phyloP scores from a whole-genome alignment of 2,797 vertebrate species.

The Masticophis lateralis region DNA sequence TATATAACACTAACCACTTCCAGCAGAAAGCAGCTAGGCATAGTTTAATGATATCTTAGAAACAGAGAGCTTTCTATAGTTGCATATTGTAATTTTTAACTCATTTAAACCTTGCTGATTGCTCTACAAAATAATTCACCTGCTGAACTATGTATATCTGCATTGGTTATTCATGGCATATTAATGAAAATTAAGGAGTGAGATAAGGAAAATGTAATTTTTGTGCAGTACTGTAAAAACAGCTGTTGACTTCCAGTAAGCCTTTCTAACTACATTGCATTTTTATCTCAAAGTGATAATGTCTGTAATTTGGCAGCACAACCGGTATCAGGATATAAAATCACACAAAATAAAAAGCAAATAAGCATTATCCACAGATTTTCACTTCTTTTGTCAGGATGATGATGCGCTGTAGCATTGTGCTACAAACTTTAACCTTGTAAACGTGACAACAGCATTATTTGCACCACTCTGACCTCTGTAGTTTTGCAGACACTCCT shows the following conservation, averaged over 20 bases:
- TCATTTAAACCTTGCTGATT: not conserved
- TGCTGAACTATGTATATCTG: not conserved
- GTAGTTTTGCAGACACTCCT: not conserved
- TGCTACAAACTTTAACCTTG: not conserved
- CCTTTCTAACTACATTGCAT: not conserved
- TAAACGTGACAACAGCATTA: not conserved
- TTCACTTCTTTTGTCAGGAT: not conserved
- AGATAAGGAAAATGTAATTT: not conserved
- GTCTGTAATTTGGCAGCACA: not conserved
- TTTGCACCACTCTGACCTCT: not conserved
- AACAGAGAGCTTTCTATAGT: not conserved
- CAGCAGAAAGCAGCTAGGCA: not conserved
- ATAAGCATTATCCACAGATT: not conserved
- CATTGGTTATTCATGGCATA: not conserved
- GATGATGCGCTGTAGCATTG: not conserved
- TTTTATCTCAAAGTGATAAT: not conserved
- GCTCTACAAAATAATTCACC: not conserved
- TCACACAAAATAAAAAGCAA: not conserved
- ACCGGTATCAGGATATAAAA: not conserved
- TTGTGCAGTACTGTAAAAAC: not conserved
- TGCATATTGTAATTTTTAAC: not conserved
- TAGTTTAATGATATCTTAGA: not conserved
- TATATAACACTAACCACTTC: not conserved
- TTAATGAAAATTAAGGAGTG: not conserved
- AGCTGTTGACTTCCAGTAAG: not conserved